These are phyloP conservation scores for Argyra leucocephala DNA, from an alignment of 2,888 invertebrate genomes.

Conservation along the genomic window DNA sequence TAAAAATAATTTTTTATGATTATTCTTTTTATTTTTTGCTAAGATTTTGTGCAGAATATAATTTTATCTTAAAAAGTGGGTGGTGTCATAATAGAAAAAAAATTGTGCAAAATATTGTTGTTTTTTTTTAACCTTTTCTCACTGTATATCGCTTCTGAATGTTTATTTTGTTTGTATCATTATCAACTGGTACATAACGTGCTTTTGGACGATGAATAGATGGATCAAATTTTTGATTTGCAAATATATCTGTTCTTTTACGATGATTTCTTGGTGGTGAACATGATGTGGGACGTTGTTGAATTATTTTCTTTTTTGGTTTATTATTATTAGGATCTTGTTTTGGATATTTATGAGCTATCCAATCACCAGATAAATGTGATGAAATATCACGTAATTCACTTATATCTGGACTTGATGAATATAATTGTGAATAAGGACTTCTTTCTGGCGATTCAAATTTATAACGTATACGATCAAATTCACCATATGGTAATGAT, in stretches of 20 bases:
- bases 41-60: too few species aligned
- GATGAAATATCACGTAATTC: constrained; percentile 69
- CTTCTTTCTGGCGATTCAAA: constrained; percentile 46
- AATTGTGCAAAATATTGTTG: too few species aligned
- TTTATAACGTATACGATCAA: constrained; percentile 60
- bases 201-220: constrained; percentile 63
- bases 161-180: constrained; percentile 32
- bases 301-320: constrained; percentile 12
- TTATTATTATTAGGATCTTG: constrained; percentile 53
- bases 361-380: constrained; percentile 69
- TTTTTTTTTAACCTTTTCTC: constrained; percentile 7
- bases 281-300: constrained; percentile 48
- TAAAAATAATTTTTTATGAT: too few species aligned
- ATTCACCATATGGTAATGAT: constrained; percentile 52
- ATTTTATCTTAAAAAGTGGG: too few species aligned
- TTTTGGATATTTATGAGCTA: constrained; percentile 68
- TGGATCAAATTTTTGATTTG: constrained; percentile 63
- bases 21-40: too few species aligned
- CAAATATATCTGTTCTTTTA: constrained; percentile 48
- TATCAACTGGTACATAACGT: constrained; percentile 58
- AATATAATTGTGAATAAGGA: constrained; percentile 68
- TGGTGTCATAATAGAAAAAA: too few species aligned
- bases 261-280: constrained; percentile 44
- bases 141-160: not conserved
- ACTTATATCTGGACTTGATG: constrained; percentile 68